Base-by-base conservation (phyloP, 2,888 invertebrate species). In the Epicampocera succincta region DNA sequence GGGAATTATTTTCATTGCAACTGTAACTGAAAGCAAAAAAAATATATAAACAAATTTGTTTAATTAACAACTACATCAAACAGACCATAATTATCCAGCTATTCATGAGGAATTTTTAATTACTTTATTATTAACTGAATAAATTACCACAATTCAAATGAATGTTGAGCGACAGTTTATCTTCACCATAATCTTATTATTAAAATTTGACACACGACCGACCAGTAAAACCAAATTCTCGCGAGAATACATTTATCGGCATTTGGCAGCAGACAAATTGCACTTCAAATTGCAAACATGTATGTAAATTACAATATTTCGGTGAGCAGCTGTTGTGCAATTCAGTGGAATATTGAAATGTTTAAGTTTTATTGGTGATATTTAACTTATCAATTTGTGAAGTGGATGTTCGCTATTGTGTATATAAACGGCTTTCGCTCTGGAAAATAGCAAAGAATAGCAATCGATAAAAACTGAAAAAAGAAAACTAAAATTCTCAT, bases 291-390 rank as follows among this genome's bases (percentile, higher is more conserved):
- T 42, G n/a, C 21, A 42, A 44, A 12, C 29, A 33, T 33, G 8
- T 9, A 8, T 9, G 29, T 29, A 6, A 4, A 29, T 3, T 29
- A 29, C n/a, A 29, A 33, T 33, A 9, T 33, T 8, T 5, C 33
- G 3, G 8, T 9, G 38, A 61, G 0, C 19, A 13, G 15, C 29
- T 46, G 33, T 69, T n/a, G n/a, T n/a, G 21, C 15, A 5, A 69
- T 50, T 50, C 63, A 71, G 11, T 29, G 50, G 42, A 75, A 58
- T 66, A 54, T 58, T 66, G 61, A 71, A 80, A 80, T 54, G 66
- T 66, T 72, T 66, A 75, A 72, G 60, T 2, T 46, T 42, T 46
- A 25, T 38, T 60, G 38, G 48, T 48, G 17, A 9, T 44, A 11
- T 52, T 71, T 40, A 73, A 63, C 38, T n/a, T 17, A 50, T 19